Evolutionary conservation across 2,113 vertebrate genomes (phyloP), one percentile per base, ranked within the genome.

Genomic region (Centropristis striata): DNA sequence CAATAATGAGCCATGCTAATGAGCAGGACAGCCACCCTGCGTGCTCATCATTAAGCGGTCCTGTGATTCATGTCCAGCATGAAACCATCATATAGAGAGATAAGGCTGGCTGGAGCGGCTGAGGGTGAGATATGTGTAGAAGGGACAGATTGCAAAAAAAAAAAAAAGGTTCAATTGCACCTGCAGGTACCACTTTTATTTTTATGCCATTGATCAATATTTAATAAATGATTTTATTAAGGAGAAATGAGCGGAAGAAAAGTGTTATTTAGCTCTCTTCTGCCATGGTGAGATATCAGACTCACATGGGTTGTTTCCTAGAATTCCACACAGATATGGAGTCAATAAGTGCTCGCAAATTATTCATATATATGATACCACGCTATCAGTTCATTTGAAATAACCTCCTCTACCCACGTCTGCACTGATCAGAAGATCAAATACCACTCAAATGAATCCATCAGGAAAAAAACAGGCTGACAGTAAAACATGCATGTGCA

Each of bases 1-100:
- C 89, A 91, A 93, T 93, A 94, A 94, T 93, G 93, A 93, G 93
- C 85, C 90, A 94, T 92, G 92, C 90, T 94, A 94, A 94, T 94
- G 93, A 95, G 90, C 82, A 71, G 90, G 87, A 92, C 92, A 92
- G 87, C 88, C 90, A 81, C 83, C 89, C 86, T 85, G 70, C 87
- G 64, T 64, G 85, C 81, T 88, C 90, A 88, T 93, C 88, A 88
- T 93, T 93, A 86, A 84, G 86, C 83, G 28, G 68, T 50, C 46
- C 20, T 60, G 73, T 91, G 87, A 90, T 90, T 89, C 86, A 92
- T 82, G 84, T 86, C 83, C 82, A 44, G 78, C 80, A 80, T 81
- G 72, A 80, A 78, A 85, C 79, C 81, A 46, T 90, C 84, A 87
- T 65, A 86, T 76, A 28, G 77, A 85, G 81, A 85, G 84, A 86